These are phyloP conservation scores for Rhyacichthys aspro DNA, from an alignment of 2,797 vertebrate genomes.

Conservation along the genomic window DNA sequence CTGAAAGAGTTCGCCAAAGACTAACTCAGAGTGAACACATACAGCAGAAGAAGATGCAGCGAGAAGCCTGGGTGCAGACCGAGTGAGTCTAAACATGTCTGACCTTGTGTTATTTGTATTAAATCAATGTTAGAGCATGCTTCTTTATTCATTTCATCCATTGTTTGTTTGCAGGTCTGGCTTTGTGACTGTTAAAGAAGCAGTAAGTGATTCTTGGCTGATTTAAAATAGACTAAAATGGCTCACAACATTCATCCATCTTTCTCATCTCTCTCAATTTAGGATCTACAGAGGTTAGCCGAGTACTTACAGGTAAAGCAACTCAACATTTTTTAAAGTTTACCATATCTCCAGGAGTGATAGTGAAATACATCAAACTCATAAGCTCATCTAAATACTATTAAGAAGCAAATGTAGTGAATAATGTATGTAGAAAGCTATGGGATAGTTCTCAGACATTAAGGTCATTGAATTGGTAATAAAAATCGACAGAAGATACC, in stretches of 20 bases:
- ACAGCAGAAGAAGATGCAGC: conserved; percentile 39
- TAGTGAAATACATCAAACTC: too few relatives aligned
- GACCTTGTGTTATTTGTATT: not conserved
- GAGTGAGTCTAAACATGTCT: conserved; percentile 68
- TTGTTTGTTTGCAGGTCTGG: conserved; percentile 59
- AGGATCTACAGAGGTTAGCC: conserved; percentile 77
- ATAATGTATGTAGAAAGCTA: not conserved
- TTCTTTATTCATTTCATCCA: not conserved
- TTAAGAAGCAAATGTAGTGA: not conserved
- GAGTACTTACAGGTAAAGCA: conserved; percentile 78
- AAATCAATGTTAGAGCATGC: not conserved
- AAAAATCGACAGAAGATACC: too few relatives aligned
- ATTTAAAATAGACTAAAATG: not conserved
- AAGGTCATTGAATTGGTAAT: too few relatives aligned
- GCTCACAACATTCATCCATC: not conserved
- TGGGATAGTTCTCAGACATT: not conserved
- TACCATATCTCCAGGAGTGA: not conserved
- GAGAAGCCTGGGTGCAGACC: conserved; percentile 68
- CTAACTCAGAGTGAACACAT: conserved; percentile 16
- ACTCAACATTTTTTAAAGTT: not conserved
- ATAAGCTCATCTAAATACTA: not conserved
- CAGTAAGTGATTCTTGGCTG: conserved; percentile 60
- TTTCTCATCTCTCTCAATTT: conserved; percentile 29
- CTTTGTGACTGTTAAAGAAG: conserved; percentile 71
- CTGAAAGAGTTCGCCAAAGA: conserved; percentile 36